Evolutionary conservation across 2,797 vertebrate species (phyloP), one percentile per base, ranked within the genome.

Genomic region (Gallinago solitaria): DNA sequence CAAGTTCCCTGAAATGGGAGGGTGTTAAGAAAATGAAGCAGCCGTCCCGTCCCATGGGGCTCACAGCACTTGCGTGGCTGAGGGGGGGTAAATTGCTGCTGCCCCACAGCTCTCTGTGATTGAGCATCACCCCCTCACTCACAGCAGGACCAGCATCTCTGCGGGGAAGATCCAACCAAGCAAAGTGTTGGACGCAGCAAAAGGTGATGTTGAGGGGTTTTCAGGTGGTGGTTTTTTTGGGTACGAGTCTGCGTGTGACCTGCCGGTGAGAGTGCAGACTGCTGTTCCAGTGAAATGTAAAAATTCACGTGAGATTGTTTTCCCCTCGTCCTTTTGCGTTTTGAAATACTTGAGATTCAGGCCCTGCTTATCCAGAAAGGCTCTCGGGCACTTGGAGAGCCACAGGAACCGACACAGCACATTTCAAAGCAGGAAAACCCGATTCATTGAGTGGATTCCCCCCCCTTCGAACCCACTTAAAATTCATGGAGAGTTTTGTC

Each of bases 401-500:
- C 32, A 4, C 80, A 79, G 71, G 87, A 83, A 51, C 56, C 7
- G 2, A 90, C 74, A 70, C 0, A 23, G 85, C 74, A 74, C 74
- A 84, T 95, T 96, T 94, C 5, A 82, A 77, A 93, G 87, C 70
- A 84, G 91, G 68, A 81, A 90, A 95, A 89, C 81, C 77, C 53
- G 1, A 78, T 96, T 93, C 89, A 95, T 6, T 89, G 85, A 93
- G 85, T 87, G 74, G 64, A 95, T 94, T 23, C 4, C 11, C 24
- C 45, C 77, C 25, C 24, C 48, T 25, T 23, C 0, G 6, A 94
- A 89, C 70, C 70, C 92, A 85, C 96, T 97, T 97, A 96, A 97
- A 93, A 97, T 97, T 96, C 95, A 94, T 89, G 77, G 86, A 39
- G 94, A 94, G 96, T 97, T 96, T 97, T 97, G 92, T 97, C 56